Conservation (phyloP, 30 jellyfish, hydroid and myxozoan species). For the Haliclystus octoradiatus region DNA sequence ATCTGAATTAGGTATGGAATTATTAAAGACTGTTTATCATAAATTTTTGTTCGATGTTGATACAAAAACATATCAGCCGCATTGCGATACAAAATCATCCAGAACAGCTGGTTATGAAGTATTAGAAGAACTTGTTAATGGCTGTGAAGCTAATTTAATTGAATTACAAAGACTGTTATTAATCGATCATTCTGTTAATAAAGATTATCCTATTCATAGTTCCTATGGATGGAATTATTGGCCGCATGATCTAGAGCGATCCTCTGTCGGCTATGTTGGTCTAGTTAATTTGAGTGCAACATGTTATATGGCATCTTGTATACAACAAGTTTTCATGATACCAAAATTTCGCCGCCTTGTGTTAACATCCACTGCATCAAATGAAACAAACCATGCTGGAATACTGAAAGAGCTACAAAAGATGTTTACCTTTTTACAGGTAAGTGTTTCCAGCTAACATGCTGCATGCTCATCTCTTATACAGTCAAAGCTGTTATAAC, state of each 20-base stretch:
- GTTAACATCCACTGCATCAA: constrained; percentile 33
- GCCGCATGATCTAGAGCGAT: constrained; percentile 98
- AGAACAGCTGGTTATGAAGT: constrained; percentile 92
- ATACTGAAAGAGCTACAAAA: constrained; percentile 81
- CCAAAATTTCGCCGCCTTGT: constrained; percentile 83
- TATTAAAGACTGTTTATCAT: constrained; percentile 49
- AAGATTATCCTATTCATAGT: constrained; percentile 48
- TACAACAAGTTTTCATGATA: constrained; percentile 91
- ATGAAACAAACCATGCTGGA: constrained; percentile 46
- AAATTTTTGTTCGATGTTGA: constrained; percentile 49
- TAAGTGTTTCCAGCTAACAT: background rate
- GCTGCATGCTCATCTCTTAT: too few relatives aligned
- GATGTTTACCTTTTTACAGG: constrained; percentile 87
- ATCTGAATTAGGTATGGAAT: constrained; percentile 35
- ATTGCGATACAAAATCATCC: constrained; percentile 71
- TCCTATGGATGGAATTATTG: constrained; percentile 97
- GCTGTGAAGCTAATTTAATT: constrained; percentile 53
- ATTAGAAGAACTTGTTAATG: constrained; percentile 60
- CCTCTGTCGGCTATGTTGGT: constrained; percentile 95
- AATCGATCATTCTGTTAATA: constrained; percentile 48
- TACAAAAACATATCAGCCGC: constrained; percentile 35
- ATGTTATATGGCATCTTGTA: constrained; percentile 98
- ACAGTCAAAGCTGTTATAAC: too few relatives aligned
- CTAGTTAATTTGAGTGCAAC: constrained; percentile 96
- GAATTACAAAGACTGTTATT: constrained; percentile 57